Evolutionary conservation across 37 sponge, comb jelly and placozoan genomes (phyloP).

Genomic region (Chondrilla cf. caribensis): DNA sequence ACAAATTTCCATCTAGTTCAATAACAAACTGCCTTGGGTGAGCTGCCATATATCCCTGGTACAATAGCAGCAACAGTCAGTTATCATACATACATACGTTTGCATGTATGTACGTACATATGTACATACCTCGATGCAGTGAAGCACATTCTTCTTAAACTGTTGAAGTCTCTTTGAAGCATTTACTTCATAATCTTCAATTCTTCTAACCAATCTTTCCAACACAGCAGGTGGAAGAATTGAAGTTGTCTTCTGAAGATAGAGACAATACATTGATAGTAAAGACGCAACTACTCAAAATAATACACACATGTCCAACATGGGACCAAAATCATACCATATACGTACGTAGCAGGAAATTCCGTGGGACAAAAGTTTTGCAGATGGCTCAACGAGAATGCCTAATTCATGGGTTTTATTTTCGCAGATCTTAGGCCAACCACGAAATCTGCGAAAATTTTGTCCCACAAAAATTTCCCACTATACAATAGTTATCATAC

Average conservation of each 20-base stretch:
- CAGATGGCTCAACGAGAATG: no score
- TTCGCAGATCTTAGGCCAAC: no score
- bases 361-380: no score
- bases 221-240: background rate
- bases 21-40: slow-evolving; percentile 77
- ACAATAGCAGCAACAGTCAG: background rate
- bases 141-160: slow-evolving; percentile 12
- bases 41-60: slow-evolving; percentile 70
- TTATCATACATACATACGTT: background rate
- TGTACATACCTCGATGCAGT: background rate
- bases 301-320: no score
- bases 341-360: no score
- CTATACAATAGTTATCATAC: no score
- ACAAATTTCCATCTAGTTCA: slow-evolving; percentile 84
- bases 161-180: slow-evolving; percentile 37
- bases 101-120: background rate
- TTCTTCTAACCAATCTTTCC: slow-evolving; percentile 57
- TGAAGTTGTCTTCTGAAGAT: background rate
- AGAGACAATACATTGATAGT: background rate
- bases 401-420: no score
- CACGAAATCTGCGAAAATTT: no score
- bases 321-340: no score
- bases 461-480: no score
- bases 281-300: no score
- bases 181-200: slow-evolving; percentile 35